Base-by-base conservation (phyloP, 2,888 invertebrate genomes). In the Rutpela maculata region DNA sequence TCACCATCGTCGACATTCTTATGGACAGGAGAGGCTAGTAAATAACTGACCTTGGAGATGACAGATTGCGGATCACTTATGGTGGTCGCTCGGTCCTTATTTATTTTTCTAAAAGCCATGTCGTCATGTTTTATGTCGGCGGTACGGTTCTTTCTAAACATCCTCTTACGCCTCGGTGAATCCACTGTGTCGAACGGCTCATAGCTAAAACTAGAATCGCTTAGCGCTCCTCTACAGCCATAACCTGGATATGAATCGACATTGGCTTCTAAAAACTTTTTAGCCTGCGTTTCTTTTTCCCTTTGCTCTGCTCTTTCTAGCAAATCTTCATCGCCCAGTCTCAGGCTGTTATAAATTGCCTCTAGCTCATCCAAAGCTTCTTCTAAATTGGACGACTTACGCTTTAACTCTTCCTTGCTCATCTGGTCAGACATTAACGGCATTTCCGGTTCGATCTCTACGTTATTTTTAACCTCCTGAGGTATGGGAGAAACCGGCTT, bases 341-440 rank as follows among this genome's bases (percentile, higher is more conserved):
- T 94, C 75, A 98, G 91, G 84, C 96, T 97, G 84, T 96, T 95
- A 87, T 96, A 96, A 86, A 98, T 97, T n/a, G 95, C 95, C 91
- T 98, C 97, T 74, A 98, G 89, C 89, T 98, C 98, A 85, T 95
- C 95, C 26, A 98, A 92, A 71, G 97, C 97, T 86, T 97, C 97
- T 87, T 97, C 97, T 56, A 97, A 91, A 88, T 96, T 96, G 17
- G 94, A 93, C 2, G 95, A 95, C 88, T 95, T 95, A 83, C 93
- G 90, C 84, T 91, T 85, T 6, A 79, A 57, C 87, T 88, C 84
- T 78, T 85, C 85, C 66, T 83, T 80, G 17, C 31, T 74, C 2
- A 38, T 43, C 15, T 66, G 38, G 18, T 69, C 50, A 10, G 10
- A 19, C 62, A 22, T n/a, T 26, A 6, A 22, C 22, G 59, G 35